Evolutionary conservation across 1,140 invertebrate species (phyloP).

Genomic region (Megalonaias nervosa): DNA sequence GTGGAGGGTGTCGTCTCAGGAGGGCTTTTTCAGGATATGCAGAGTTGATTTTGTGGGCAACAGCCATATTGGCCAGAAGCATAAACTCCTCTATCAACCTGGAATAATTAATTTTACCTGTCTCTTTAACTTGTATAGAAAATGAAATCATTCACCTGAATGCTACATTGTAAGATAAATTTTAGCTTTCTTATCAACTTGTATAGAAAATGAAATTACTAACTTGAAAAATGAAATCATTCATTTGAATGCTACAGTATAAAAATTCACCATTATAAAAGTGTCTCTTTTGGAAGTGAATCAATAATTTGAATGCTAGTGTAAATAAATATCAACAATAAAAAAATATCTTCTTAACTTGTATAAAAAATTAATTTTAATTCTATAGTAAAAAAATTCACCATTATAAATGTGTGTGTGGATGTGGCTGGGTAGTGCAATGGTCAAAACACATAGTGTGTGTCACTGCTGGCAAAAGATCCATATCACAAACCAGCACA

Average conservation of each 20-base stretch:
- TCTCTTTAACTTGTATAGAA: neutral
- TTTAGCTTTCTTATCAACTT: neutral
- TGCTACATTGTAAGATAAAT: neutral
- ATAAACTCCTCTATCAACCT: slow-evolving; percentile 96
- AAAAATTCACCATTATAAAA: neutral
- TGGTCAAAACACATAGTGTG: too few relatives aligned
- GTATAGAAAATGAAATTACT: too few relatives aligned
- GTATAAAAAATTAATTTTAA: neutral
- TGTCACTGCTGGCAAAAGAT: too few relatives aligned
- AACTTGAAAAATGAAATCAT: too few relatives aligned
- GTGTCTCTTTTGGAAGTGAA: neutral
- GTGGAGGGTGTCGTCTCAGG: slow-evolving; percentile 85
- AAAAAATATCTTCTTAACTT: neutral
- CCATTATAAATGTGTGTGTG: too few relatives aligned
- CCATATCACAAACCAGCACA: too few relatives aligned
- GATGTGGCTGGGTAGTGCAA: too few relatives aligned
- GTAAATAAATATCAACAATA: too few relatives aligned
- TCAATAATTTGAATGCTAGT: neutral
- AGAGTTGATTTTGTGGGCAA: slow-evolving; percentile 83
- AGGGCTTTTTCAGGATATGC: slow-evolving; percentile 82
- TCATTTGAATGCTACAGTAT: slow-evolving; percentile 23
- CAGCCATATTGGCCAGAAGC: slow-evolving; percentile 92
- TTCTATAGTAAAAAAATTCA: too few relatives aligned
- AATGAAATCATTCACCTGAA: neutral
- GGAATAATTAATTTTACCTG: slow-evolving; percentile 36